phyloP scores from a whole-genome alignment of 2,113 vertebrate genomes.

The Macrotis lagotis region DNA sequence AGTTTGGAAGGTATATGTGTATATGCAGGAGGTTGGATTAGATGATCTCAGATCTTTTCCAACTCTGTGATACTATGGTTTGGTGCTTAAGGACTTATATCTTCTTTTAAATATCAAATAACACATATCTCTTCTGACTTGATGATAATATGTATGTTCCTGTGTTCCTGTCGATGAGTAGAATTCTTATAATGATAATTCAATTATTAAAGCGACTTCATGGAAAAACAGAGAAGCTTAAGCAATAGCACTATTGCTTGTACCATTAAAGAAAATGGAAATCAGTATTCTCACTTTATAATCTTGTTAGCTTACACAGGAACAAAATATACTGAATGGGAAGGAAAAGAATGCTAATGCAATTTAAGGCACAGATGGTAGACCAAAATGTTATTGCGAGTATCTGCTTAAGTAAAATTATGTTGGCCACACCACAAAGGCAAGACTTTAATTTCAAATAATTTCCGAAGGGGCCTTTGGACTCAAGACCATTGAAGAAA shows the following conservation, averaged over 20 bases:
- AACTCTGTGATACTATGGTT: not conserved
- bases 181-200: conserved; percentile 12
- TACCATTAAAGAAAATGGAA: conserved; percentile 43
- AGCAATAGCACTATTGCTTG: not conserved
- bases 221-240: conserved; percentile 27
- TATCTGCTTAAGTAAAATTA: not conserved
- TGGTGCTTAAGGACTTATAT: not conserved
- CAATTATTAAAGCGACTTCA: not conserved
- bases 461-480: conserved; percentile 27
- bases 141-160: not conserved
- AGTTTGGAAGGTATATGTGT: not conserved
- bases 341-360: conserved; percentile 36
- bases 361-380: conserved; percentile 19
- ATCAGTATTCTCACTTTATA: not conserved
- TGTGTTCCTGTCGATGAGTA: not conserved
- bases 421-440: not conserved
- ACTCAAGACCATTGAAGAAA: conserved; percentile 5
- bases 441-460: conserved; percentile 7
- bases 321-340: not conserved
- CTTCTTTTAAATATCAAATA: conserved; percentile 34
- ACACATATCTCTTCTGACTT: not conserved
- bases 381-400: not conserved
- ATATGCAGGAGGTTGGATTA: not conserved
- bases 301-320: conserved; percentile 9
- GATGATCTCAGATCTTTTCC: not conserved